Conservation (phyloP, 2,888 invertebrate species). For the Cryptocephalus moraei region DNA sequence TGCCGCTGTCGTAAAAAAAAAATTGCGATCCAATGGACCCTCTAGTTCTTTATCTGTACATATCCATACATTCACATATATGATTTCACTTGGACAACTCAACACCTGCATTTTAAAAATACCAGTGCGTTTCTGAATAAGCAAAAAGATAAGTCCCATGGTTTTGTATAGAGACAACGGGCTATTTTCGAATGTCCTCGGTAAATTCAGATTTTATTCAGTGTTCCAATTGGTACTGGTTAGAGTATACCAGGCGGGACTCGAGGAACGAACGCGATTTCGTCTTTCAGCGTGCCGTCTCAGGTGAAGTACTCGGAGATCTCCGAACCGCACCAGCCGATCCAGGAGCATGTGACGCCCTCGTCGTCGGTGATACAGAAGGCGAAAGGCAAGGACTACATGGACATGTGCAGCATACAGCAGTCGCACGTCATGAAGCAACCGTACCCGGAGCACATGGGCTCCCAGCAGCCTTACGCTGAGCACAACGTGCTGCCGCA, state of each 20-base stretch:
- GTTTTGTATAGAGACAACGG: too few relatives aligned
- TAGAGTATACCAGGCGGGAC: neutral
- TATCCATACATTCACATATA: too few relatives aligned
- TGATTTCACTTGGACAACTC: too few relatives aligned
- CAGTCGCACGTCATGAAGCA: slow-evolving; percentile 24
- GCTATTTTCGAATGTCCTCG: too few relatives aligned
- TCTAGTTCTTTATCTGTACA: too few relatives aligned
- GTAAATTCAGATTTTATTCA: too few relatives aligned
- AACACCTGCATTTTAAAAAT: too few relatives aligned
- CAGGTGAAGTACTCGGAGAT: slow-evolving; percentile 36
- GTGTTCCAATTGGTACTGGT: too few relatives aligned
- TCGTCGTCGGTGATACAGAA: slow-evolving; percentile 27
- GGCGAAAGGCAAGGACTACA: slow-evolving; percentile 30
- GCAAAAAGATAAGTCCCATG: too few relatives aligned
- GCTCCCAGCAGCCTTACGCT: slow-evolving; percentile 16
- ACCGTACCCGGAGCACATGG: slow-evolving; percentile 20
- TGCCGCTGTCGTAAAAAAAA: too few relatives aligned
- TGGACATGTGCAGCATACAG: slow-evolving; percentile 32
- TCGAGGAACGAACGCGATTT: neutral
- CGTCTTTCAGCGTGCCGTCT: slow-evolving; percentile 8
- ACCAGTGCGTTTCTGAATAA: too few relatives aligned
- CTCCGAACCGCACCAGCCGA: slow-evolving; percentile 17
- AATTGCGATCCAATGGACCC: too few relatives aligned
- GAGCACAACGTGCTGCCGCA: slow-evolving; percentile 18
- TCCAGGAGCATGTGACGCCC: slow-evolving; percentile 19